Base-by-base conservation (phyloP, 2,888 invertebrate species). In the Colostygia pectinataria region DNA sequence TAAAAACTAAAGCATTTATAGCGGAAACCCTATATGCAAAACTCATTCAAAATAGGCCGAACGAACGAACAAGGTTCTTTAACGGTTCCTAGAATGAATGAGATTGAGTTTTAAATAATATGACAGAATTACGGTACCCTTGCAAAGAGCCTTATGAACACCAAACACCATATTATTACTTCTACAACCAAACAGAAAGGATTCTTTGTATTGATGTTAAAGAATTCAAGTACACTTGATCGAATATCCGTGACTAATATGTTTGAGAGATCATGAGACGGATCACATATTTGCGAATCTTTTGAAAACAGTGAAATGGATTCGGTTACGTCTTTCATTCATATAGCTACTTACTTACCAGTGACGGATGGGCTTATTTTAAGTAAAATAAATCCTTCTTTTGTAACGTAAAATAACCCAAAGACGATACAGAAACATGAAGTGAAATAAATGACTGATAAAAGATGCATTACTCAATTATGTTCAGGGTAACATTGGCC, bases 211-310 rank as follows among this genome's bases (percentile, higher is more conserved):
- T 46, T 37, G 53, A 52, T 43, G 49, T 56, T 49, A 46, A 39
- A 24, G 41, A 46, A 47, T 62, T 65, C 59, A 62, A 65, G 60
- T 61, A 53, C 59, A 65, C 60, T 59, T 71, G 67, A 72, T 71
- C 61, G 68, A 63, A 61, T 45, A 63, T 55, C 61, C 61, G 59
- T 69, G 63, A 68, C 68, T 60, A 53, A 60, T 57, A 48, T 49
- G 57, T 53, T 57, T 54, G 55, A 10, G 50, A 53, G 60, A 60
- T 59, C 52, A 55, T 51, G 44, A 52, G 42, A 52, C 37, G 41
- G 53, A 55, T 57, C 48, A 43, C 52, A 34, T 52, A 40, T 57
- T 55, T 50, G 60, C 68, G 55, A 70, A 71, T 70, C 62, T 61
- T 66, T 69, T 66, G 43, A 36, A 37, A 47, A 50, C 47, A 41